Evolutionary conservation across 2,113 vertebrate genomes (phyloP).

Genomic region (Coturnix japonica): DNA sequence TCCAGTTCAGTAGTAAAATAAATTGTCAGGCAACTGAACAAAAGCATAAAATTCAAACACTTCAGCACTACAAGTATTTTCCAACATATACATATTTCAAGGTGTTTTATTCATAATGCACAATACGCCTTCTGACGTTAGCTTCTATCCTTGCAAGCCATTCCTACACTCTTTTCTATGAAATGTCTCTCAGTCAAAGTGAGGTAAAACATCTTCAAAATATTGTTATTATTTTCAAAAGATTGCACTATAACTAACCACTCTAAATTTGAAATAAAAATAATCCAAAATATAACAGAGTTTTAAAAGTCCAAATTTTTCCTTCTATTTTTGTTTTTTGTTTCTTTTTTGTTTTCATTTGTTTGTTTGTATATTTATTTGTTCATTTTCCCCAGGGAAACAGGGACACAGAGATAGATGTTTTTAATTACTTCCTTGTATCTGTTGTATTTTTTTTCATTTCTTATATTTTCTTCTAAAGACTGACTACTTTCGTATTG

Average conservation of each 20-base stretch:
- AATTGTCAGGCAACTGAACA: not conserved
- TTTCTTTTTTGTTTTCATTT: not conserved
- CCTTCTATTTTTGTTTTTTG: no score
- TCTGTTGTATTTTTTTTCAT: not conserved
- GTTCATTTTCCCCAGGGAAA: not conserved
- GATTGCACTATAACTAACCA: not conserved
- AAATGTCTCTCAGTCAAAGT: not conserved
- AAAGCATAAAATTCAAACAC: not conserved
- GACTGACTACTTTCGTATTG: not conserved
- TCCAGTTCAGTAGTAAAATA: not conserved
- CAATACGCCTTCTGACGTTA: not conserved
- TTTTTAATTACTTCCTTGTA: not conserved
- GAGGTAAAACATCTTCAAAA: not conserved
- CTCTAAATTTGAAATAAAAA: not conserved
- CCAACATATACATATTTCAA: not conserved
- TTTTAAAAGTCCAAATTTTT: not conserved
- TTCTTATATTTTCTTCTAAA: not conserved
- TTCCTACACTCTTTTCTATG: not conserved
- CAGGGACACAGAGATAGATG: not conserved
- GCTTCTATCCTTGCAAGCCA: not conserved
- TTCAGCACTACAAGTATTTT: not conserved
- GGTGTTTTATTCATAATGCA: not conserved
- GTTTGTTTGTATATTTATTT: not conserved
- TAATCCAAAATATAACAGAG: rapidly evolving
- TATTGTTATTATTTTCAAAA: not conserved